Percentiles rank a stretch among this genome's conserved stretches.
Evolutionary conservation across 2,797 vertebrate genomes (phyloP).

Genomic region (Steatocranus sp.): DNA sequence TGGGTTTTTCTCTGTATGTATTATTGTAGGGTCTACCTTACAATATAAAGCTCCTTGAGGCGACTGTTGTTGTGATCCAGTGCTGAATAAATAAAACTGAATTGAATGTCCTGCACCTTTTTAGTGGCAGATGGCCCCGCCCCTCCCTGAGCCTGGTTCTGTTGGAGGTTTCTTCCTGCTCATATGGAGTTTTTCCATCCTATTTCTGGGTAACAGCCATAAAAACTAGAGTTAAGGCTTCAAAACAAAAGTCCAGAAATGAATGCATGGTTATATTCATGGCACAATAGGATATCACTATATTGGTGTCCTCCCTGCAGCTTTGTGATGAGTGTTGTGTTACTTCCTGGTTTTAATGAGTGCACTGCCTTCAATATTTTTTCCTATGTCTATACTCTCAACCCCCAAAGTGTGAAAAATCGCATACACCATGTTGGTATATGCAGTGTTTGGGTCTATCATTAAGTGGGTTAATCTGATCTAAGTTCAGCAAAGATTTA

Average conservation of each 20-base stretch:
- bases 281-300: accelerated
- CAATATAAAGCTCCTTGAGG: accelerated
- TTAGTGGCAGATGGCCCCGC: neutral
- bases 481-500: neutral
- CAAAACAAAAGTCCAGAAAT: neutral
- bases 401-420: accelerated
- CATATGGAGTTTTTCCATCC: accelerated
- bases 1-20: accelerated
- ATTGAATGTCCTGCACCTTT: accelerated
- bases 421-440: neutral
- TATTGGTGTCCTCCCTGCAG: neutral
- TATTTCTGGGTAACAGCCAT: neutral
- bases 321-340: neutral
- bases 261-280: neutral
- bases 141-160: accelerated
- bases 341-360: neutral
- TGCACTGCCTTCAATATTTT: neutral
- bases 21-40: neutral
- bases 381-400: neutral
- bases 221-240: neutral
- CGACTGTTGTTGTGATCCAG: accelerated
- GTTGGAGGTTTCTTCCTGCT: accelerated
- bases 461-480: neutral
- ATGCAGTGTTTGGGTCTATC: accelerated
- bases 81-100: too few relatives aligned